These are phyloP conservation scores for Eupithecia centaureata DNA, from an alignment of 2,888 invertebrate genomes.

Conservation along the genomic window DNA sequence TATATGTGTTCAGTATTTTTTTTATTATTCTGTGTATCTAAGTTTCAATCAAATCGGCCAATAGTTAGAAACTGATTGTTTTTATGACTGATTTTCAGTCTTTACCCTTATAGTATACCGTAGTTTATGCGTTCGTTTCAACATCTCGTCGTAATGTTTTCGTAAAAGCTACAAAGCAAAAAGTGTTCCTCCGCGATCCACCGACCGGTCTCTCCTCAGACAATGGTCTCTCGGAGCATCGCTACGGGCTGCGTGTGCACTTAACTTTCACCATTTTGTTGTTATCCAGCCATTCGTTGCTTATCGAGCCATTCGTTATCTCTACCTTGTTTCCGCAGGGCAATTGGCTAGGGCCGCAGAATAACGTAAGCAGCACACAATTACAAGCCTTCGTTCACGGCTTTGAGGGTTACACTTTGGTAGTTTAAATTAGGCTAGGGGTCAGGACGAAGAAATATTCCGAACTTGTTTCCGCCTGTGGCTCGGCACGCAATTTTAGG, in stretches of 20 bases:
- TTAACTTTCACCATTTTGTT: slow-evolving; percentile 3
- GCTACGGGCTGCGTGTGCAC: not conserved
- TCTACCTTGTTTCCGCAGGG: not conserved
- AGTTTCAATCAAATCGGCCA: too few relatives aligned
- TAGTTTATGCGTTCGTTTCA: too few relatives aligned
- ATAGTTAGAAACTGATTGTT: too few relatives aligned
- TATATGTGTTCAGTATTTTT: too few relatives aligned
- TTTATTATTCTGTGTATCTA: too few relatives aligned
- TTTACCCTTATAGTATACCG: too few relatives aligned
- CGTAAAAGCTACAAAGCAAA: not conserved
- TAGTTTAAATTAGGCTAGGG: not conserved
- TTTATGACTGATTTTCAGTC: too few relatives aligned
- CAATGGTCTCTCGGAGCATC: not conserved
- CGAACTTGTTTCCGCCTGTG: not conserved
- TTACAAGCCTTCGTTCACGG: not conserved
- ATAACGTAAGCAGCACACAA: not conserved
- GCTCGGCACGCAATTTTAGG: not conserved
- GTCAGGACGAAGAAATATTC: not conserved
- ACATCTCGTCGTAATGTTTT: not conserved
- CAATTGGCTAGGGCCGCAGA: not conserved
- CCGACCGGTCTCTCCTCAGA: not conserved
- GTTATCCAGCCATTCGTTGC: not conserved
- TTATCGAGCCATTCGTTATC: not conserved
- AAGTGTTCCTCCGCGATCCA: not conserved
- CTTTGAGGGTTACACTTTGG: not conserved